Evolutionary conservation across 2,113 vertebrate genomes (phyloP).

Genomic region (Morphnarchus princeps): DNA sequence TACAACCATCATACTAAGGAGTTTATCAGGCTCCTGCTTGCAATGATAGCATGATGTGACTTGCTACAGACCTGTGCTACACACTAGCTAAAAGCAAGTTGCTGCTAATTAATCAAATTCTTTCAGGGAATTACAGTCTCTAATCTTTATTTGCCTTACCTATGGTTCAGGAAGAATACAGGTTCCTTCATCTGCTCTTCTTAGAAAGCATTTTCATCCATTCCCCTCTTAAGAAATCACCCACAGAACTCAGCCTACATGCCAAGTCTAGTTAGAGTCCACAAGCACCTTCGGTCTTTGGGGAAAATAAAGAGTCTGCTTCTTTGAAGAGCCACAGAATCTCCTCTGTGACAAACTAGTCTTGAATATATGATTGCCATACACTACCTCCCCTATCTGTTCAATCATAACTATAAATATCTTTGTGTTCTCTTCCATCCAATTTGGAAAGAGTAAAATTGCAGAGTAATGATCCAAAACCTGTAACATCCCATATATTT

Average conservation of each 20-base stretch:
- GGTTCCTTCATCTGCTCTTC: not conserved
- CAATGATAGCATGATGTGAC: not conserved
- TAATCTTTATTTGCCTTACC: not conserved
- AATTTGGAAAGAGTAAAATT: not conserved
- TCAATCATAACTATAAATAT: not conserved
- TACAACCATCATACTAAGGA: not conserved
- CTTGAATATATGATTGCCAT: not conserved
- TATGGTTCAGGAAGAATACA: not conserved
- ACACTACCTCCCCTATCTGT: not conserved
- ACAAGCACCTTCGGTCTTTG: not conserved
- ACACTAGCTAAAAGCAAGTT: not conserved
- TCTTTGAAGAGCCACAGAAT: not conserved
- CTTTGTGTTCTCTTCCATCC: not conserved
- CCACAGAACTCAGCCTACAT: not conserved
- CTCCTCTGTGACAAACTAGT: not conserved
- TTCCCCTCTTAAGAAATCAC: not conserved
- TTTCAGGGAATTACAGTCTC: not conserved
- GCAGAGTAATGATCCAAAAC: not conserved
- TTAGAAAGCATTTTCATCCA: not conserved
- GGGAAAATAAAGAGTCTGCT: not conserved
- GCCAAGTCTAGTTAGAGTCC: not conserved
- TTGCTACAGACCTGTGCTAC: not conserved
- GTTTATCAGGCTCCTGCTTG: not conserved
- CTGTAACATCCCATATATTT: not conserved
- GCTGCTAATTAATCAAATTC: not conserved